These are phyloP conservation scores for Podarcis lilfordi DNA, from an alignment of 2,797 vertebrate species.

Conservation along the genomic window DNA sequence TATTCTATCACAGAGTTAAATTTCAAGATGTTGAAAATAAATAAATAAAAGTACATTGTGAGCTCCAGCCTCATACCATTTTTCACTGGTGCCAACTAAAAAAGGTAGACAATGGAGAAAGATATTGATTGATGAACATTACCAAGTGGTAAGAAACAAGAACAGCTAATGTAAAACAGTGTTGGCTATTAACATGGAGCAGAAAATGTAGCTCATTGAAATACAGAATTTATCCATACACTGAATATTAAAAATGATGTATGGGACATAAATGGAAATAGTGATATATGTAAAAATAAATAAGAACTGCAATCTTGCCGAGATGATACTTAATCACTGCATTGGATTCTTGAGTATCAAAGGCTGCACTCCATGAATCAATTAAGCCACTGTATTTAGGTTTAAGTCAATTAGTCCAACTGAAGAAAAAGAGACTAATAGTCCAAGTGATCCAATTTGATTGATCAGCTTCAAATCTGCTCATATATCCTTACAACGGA, in stretches of 20 bases:
- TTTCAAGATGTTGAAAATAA: constrained; percentile 50
- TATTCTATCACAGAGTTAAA: constrained; percentile 31
- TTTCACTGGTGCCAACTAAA: constrained; percentile 37
- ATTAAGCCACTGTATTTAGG: not conserved
- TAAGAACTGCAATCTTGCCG: not conserved
- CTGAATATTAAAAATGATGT: constrained; percentile 43
- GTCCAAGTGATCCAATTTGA: not conserved
- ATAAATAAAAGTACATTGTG: constrained; percentile 35
- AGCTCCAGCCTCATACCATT: constrained; percentile 43
- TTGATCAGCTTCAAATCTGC: not conserved
- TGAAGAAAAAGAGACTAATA: not conserved
- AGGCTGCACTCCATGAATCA: not conserved
- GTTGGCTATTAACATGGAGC: constrained; percentile 57
- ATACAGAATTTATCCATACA: constrained; percentile 56
- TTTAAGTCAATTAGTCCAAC: constrained; percentile 8
- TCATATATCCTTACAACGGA: no score
- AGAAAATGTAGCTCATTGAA: constrained; percentile 55
- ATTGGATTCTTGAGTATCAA: not conserved
- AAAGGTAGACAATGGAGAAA: constrained; percentile 33
- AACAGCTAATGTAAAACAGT: constrained; percentile 54
- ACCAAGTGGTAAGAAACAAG: constrained; percentile 51
- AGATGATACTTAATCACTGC: constrained; percentile 3
- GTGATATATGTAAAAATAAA: constrained; percentile 39
- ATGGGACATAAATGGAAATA: constrained; percentile 41
- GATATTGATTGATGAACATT: constrained; percentile 67